phyloP scores from a whole-genome alignment of 2,113 vertebrate genomes.

The Scomber japonicus region DNA sequence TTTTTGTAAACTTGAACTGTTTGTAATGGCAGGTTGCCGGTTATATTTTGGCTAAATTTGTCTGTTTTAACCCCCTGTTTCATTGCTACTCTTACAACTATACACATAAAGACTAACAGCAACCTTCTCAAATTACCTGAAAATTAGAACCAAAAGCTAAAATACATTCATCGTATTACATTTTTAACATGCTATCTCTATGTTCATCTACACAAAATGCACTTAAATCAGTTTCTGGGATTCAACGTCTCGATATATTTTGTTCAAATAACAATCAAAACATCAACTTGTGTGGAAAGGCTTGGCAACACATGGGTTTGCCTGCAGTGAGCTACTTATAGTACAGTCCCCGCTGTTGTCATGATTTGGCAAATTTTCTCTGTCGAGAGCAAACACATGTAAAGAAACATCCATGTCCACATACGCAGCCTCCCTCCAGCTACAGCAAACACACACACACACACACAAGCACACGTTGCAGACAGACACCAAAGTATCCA shows the following conservation, averaged over 20 bases:
- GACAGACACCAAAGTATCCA: constrained; percentile 52
- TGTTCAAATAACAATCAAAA: constrained; percentile 62
- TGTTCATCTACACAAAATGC: constrained; percentile 62
- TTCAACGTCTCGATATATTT: constrained; percentile 40
- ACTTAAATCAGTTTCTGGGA: constrained; percentile 44
- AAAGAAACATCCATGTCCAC: constrained; percentile 43
- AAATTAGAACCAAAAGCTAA: constrained; percentile 48
- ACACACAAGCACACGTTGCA: constrained; percentile 36
- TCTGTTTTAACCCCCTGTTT: constrained; percentile 15
- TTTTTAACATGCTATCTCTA: constrained; percentile 76
- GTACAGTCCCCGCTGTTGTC: constrained; percentile 32
- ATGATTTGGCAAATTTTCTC: constrained; percentile 64
- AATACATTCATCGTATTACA: constrained; percentile 74
- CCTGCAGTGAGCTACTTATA: constrained; percentile 50
- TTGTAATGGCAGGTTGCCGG: constrained; percentile 28
- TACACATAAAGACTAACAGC: constrained; percentile 49
- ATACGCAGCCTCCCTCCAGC: constrained; percentile 18
- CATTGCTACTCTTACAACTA: constrained; percentile 41
- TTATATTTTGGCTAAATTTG: constrained; percentile 28
- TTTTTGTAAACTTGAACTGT: constrained; percentile 62
- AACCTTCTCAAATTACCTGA: constrained; percentile 39
- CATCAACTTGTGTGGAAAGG: constrained; percentile 47
- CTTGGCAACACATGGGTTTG: constrained; percentile 36
- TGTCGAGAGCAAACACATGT: constrained; percentile 34
- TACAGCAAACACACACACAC: constrained; percentile 51